Conservation (phyloP, 2,888 invertebrate species). For the Eupithecia subumbrata region DNA sequence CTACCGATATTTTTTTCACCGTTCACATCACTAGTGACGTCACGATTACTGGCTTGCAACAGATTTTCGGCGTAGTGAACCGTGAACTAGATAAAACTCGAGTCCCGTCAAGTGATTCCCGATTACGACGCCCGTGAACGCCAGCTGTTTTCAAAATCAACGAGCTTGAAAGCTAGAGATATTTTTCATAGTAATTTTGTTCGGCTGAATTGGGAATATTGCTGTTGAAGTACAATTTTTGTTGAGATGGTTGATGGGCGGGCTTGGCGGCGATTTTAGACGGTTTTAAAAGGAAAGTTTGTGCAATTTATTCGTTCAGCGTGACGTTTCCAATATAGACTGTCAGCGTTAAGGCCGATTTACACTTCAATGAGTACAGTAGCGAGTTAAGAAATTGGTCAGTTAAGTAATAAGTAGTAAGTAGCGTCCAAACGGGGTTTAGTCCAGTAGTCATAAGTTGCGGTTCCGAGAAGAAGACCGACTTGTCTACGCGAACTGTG, state of each 20-base stretch:
- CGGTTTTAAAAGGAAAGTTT: background rate
- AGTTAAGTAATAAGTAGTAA: no score
- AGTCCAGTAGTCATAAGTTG: no score
- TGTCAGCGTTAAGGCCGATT: no score
- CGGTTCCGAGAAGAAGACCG: no score
- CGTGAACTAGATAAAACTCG: constrained; percentile 54
- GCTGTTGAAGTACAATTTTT: background rate
- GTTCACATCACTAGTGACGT: constrained; percentile 39
- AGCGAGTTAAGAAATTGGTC: no score
- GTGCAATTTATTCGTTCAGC: background rate
- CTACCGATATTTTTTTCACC: background rate
- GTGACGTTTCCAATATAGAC: background rate
- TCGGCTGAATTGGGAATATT: background rate
- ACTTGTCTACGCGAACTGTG: no score
- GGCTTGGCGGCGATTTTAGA: background rate
- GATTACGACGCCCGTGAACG: constrained; percentile 42
- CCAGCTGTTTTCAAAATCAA: constrained; percentile 42
- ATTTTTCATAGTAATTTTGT: constrained; percentile 30
- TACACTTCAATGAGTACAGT: no score
- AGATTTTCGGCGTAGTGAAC: constrained; percentile 50
- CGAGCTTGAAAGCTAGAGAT: constrained; percentile 34
- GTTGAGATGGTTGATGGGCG: background rate
- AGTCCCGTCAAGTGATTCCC: constrained; percentile 40
- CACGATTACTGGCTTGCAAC: constrained; percentile 45
- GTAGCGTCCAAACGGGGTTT: no score